Percentiles rank a stretch among this genome's conserved stretches.
Evolutionary conservation across 1,140 invertebrate genomes (phyloP).

Genomic region (Theocolax elegans): DNA sequence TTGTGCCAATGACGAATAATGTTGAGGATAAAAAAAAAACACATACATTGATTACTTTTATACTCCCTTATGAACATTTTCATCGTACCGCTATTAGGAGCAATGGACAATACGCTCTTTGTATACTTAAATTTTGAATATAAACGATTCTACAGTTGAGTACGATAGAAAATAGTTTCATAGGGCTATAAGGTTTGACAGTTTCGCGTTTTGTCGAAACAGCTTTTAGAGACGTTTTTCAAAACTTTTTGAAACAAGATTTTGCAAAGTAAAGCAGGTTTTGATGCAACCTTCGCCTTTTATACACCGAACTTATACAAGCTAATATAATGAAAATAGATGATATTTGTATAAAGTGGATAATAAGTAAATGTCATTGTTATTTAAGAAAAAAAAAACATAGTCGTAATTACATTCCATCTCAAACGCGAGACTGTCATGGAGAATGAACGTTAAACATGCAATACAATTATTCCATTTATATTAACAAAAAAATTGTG

Average conservation of each 20-base stretch:
- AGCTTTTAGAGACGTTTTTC: conserved; percentile 24
- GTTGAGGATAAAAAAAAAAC: conserved; percentile 26
- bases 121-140: conserved; percentile 19
- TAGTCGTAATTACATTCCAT: conserved; percentile 16
- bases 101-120: conserved; percentile 2
- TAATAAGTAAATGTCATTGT: conserved; percentile 4
- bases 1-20: conserved; percentile 40
- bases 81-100: conserved; percentile 19
- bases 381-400: neutral
- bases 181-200: conserved; percentile 19
- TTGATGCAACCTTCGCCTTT: conserved; percentile 31
- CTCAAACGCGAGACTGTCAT: conserved; percentile 39
- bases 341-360: conserved; percentile 25
- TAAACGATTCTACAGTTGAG: conserved; percentile 6
- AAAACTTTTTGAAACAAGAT: conserved; percentile 24
- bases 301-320: conserved; percentile 32
- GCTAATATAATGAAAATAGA: conserved; percentile 30
- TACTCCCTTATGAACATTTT: conserved; percentile 27
- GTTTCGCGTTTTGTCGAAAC: conserved; percentile 39
- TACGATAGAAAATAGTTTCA: conserved; percentile 31
- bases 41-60: conserved; percentile 39
- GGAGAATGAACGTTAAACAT: conserved; percentile 30
- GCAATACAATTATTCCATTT: conserved; percentile 33
- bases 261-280: conserved; percentile 25
- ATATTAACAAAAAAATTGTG: conserved; percentile 9